Evolutionary conservation across 2,113 vertebrate genomes (phyloP), one percentile per base, ranked within the genome.

Genomic region (Neodontobutis hainanensis): DNA sequence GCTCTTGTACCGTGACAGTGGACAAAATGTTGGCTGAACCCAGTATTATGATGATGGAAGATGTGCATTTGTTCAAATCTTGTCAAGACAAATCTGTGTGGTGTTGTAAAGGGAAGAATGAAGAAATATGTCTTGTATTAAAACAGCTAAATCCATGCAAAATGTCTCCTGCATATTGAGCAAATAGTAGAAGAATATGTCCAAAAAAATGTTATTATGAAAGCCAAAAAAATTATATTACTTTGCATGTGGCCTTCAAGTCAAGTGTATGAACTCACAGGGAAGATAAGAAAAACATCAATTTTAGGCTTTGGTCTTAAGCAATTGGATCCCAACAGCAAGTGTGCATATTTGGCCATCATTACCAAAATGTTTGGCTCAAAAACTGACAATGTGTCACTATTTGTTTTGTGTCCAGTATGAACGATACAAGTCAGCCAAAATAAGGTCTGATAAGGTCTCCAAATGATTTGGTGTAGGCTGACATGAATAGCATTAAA

Each of bases 311-410:
- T 27, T 27, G 19, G 1, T 3, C 19, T 27, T 27, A 1, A 27
- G 19, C 19, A 27, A 27, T 27, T 27, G 19, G 19, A 12, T 38
- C 52, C 52, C 52, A 55, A 34, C 38, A 8, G 34, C n/a, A 11
- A 12, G 52, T 14, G 52, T 14, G 35, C 52, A 55, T 12, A 55
- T 12, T 34, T 55, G 52, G 52, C 52, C 6, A n/a, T 34, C 14
- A 7, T 55, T 36, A n/a, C 52, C 12, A 55, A 55, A 55, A 32
- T 55, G 36, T 55, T 34, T 36, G 52, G 34, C 35, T 11, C 6
- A n/a, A 36, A 55, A 55, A 55, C 52, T 55, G 52, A 55, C 52
- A 38, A 36, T 14, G 11, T 38, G 52, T n/a, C 52, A 55, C 32
- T 55, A 12, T 53, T 55, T 36, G 34, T 36, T 14, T n/a, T 36